phyloP scores from a whole-genome alignment of 2,113 vertebrate species.

The Oncorhynchus kisutch region DNA sequence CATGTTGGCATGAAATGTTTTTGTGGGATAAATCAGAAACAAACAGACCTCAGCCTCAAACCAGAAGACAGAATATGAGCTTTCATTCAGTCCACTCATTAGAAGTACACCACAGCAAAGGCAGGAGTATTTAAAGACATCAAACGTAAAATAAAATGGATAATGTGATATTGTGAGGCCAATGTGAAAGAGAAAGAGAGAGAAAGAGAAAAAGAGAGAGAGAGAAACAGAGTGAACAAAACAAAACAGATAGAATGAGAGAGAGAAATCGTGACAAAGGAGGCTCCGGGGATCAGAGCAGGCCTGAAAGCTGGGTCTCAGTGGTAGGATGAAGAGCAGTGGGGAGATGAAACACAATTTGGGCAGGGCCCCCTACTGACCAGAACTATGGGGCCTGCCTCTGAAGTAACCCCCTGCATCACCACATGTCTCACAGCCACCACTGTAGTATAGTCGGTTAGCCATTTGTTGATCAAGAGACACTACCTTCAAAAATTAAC shows the following conservation, averaged over 20 bases:
- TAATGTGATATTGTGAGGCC: no score
- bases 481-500: slow-evolving; percentile 11
- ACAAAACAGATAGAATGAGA: not conserved
- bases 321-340: slow-evolving; percentile 64
- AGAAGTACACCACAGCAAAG: not conserved
- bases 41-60: slow-evolving; percentile 8
- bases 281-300: slow-evolving; percentile 61
- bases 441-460: slow-evolving; percentile 35
- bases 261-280: slow-evolving; percentile 39
- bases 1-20: not conserved
- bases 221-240: no score
- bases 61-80: not conserved
- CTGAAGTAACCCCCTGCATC: slow-evolving; percentile 52
- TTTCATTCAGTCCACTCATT: not conserved
- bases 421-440: slow-evolving; percentile 40
- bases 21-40: not conserved
- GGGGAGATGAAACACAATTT: slow-evolving; percentile 77
- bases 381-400: slow-evolving; percentile 60
- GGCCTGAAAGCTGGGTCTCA: slow-evolving; percentile 61
- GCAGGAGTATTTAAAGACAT: not conserved
- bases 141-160: not conserved
- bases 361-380: slow-evolving; percentile 63
- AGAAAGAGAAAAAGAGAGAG: not conserved
- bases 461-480: slow-evolving; percentile 65
- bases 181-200: no score